These are phyloP conservation scores for Protophormia terraenovae DNA, from an alignment of 2,888 invertebrate species.

Conservation along the genomic window DNA sequence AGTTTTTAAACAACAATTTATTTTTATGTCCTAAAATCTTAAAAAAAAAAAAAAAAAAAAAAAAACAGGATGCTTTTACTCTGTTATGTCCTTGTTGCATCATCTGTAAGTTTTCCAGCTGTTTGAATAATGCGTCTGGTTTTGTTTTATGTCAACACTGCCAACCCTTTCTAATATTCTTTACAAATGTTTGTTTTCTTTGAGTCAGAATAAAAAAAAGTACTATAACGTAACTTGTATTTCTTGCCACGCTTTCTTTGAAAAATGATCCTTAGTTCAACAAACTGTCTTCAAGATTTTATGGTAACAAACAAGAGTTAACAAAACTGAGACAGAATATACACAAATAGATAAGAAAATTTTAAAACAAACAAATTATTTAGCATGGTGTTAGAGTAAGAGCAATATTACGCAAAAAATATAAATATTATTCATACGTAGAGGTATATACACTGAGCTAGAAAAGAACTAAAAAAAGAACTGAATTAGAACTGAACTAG, in stretches of 20 bases:
- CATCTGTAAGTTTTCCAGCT: slow-evolving; percentile 9
- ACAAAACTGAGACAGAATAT: background rate
- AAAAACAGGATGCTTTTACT: no score
- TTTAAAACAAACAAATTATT: no score
- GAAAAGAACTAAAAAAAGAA: no score
- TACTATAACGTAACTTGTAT: background rate
- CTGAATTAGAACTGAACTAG: background rate
- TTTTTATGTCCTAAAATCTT: background rate
- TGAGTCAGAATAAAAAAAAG: background rate
- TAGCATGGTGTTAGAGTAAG: no score
- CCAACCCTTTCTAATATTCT: background rate
- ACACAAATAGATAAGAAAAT: background rate
- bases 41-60: no score
- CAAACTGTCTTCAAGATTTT: slow-evolving; percentile 31
- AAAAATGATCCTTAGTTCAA: slow-evolving; percentile 34
- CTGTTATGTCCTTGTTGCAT: background rate
- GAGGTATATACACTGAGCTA: no score
- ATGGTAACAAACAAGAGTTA: background rate
- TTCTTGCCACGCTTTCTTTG: background rate
- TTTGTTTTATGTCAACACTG: slow-evolving; percentile 60
- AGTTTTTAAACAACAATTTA: background rate
- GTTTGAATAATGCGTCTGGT: slow-evolving; percentile 65
- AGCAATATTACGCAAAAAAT: no score
- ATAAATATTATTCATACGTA: no score
- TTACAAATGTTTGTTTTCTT: background rate